A percentile compares a stretch with the other conserved stretches of the same genome.
phyloP scores from a whole-genome alignment of 2,113 vertebrate species.

The Himantopus leucocephalus region DNA sequence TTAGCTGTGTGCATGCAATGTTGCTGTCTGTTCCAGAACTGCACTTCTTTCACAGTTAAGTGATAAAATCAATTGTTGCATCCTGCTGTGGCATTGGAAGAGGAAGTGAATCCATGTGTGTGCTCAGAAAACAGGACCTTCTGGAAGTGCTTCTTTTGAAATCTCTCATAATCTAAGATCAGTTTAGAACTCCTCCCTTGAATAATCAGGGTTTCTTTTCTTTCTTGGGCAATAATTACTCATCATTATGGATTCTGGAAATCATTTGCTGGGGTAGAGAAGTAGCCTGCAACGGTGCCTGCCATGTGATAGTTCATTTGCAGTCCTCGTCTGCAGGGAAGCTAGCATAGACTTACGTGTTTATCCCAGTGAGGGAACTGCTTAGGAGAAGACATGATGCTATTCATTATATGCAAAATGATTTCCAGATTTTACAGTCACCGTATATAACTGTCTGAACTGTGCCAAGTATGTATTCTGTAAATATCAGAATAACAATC shows the following conservation, averaged over 20 bases:
- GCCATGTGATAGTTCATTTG: not conserved
- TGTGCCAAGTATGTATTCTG: not conserved
- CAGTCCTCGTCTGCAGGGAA: not conserved
- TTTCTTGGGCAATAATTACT: not conserved
- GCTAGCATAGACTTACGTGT: not conserved
- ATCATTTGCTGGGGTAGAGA: not conserved
- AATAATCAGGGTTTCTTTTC: not conserved
- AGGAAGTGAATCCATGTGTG: not conserved
- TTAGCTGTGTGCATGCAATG: constrained; percentile 2
- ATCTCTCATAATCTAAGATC: not conserved
- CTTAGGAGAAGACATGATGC: not conserved
- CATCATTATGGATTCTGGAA: not conserved
- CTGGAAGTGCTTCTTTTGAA: constrained; percentile 27
- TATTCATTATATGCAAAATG: not conserved
- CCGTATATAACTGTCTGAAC: not conserved
- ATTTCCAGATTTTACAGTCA: not conserved
- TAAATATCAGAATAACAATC: not conserved
- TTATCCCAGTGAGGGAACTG: not conserved
- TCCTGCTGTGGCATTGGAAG: not conserved
- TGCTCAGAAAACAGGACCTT: constrained; percentile 2
- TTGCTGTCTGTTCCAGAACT: not conserved
- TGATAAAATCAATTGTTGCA: constrained; percentile 21
- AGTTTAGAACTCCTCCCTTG: not conserved
- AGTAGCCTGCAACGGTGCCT: not conserved
- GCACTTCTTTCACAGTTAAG: not conserved